Base-by-base conservation (phyloP, 2,888 invertebrate genomes). In the Drosophila emarginata region DNA sequence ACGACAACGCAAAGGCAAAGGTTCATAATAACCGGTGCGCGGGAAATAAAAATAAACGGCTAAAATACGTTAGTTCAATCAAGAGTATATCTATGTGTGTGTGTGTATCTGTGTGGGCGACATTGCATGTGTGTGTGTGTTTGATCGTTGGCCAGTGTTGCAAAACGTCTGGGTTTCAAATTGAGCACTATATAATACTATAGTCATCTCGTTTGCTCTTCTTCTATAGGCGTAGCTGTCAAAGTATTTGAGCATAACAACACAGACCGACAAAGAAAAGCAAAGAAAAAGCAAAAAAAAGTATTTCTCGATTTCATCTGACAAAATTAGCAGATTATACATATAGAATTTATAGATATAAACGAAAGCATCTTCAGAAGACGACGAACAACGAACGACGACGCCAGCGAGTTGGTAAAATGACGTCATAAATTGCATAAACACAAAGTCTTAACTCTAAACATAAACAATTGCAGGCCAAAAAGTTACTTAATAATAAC, bases 1-100 rank as follows among this genome's bases (percentile, higher is more conserved):
- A 64, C 71, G 78, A 79, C 78, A 76, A 72, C 80, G 69, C 72
- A 77, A 78, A 74, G 69, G 67, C 76, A 79, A 74, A 82, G 70
- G 77, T 88, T 79, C 79, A 84, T 79, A 89, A 74, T 75, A 37
- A 39, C 73, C 67, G 72, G 69, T 88, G 87, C 82, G 88, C 87
- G 88, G 70, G 67, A 51, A 62, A 53, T 73, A 62, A 75, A 56
- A 68, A 59, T 5, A 14, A 76, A 71, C 76, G 72, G 57, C 72
- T 72, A 67, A 72, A 54, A 62, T 56, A 61, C 65, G 65, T 45
- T 45, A 45, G 58, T 18, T 32, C 53, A 70, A 64, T 74, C 18
- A 18, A 15, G 2, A 32, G 53, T 54, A 54, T 45, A 45, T 7
- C 11, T 18, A 59, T 64, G 65, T 75, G 75, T 53, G 72, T 63